Percentiles rank a stretch among this genome's conserved stretches.
Conservation (phyloP, 2,113 vertebrate species). For the Rattus norvegicus region GRCr8 NC_086024.1:57636001-57636500, state of each 20-base stretch:
- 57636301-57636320: constrained; percentile 24
- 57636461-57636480: background rate
- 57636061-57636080: background rate
- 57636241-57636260: constrained; percentile 63
- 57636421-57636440: background rate
- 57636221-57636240: constrained; percentile 68
- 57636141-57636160: background rate
- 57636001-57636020: background rate
- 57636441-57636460: background rate
- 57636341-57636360: background rate
- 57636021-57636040: background rate
- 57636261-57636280: constrained; percentile 35
- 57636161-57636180: background rate
- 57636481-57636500: background rate
- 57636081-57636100: background rate
- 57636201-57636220: constrained; percentile 16
- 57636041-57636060: background rate
- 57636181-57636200: background rate
- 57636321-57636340: constrained; percentile 54
- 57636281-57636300: constrained; percentile 64
- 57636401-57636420: background rate
- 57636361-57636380: background rate
- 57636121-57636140: background rate
- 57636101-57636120: background rate
- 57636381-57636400: background rate